These are phyloP conservation scores for Botrylloides violaceus DNA, from an alignment of 23 tunicate species.

Conservation along the genomic window DNA sequence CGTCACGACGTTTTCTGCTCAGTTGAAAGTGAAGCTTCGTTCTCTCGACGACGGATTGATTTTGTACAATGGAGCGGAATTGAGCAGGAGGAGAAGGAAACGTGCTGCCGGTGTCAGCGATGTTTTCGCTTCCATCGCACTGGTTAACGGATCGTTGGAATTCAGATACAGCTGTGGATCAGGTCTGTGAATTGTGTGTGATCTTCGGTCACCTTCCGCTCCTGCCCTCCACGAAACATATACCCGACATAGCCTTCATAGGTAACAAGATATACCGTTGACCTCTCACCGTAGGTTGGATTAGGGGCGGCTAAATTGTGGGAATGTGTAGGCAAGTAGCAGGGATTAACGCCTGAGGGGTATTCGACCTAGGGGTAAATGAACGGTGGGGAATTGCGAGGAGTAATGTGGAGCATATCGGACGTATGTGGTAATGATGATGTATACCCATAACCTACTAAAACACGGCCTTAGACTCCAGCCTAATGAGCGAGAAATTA, in stretches of 20 bases:
- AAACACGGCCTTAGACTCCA: too few species aligned
- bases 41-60: constrained; percentile 60
- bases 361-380: neutral
- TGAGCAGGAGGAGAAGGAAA: neutral
- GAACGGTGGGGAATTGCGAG: neutral
- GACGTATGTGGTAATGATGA: neutral
- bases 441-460: neutral
- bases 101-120: neutral
- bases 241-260: too few species aligned
- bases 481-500: too few species aligned
- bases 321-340: too few species aligned
- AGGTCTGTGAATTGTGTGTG: too few species aligned
- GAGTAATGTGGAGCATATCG: neutral
- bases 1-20: constrained; percentile 20
- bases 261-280: too few species aligned
- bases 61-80: constrained; percentile 40
- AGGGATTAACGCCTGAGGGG: too few species aligned
- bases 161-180: constrained; percentile 60
- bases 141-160: constrained; percentile 56
- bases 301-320: too few species aligned
- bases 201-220: too few species aligned
- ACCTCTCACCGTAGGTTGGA: too few species aligned
- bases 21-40: constrained; percentile 37
- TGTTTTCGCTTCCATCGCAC: constrained; percentile 41
- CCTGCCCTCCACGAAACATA: too few species aligned